Conservation (phyloP, 92 coral and sea anemone genomes). For the Phymanthus crucifer region DNA sequence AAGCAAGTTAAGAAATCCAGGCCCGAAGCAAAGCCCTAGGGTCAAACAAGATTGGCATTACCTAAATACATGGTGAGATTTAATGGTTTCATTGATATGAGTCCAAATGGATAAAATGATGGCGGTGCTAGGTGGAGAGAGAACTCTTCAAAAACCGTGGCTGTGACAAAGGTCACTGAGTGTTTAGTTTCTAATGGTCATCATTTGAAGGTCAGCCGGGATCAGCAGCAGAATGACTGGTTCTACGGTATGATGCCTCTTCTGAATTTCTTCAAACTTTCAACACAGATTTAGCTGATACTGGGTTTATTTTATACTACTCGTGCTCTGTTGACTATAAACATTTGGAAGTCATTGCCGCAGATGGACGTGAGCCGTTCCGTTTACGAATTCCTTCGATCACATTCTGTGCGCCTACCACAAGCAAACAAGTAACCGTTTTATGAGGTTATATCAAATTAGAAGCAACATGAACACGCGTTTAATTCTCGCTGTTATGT, state of each 20-base stretch:
- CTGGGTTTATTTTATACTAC: constrained; percentile 32
- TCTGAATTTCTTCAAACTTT: constrained; percentile 52
- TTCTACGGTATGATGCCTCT: constrained; percentile 35
- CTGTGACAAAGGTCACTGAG: constrained; percentile 30
- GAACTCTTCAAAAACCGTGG: constrained; percentile 25
- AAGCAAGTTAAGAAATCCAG: constrained; percentile 16
- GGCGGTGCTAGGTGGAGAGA: constrained; percentile 27
- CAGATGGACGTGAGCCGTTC: constrained; percentile 21
- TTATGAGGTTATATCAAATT: constrained; percentile 17
- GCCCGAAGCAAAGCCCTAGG: constrained; percentile 30
- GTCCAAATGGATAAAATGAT: constrained; percentile 27
- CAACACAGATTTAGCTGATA: constrained; percentile 58
- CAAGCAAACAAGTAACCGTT: constrained; percentile 17
- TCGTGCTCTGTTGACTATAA: constrained; percentile 12
- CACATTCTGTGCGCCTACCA: constrained; percentile 11
- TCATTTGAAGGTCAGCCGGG: constrained; percentile 53
- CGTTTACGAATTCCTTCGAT: constrained; percentile 44
- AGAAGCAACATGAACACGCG: constrained; percentile 19
- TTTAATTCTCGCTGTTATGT: constrained; percentile 32
- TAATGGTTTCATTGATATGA: constrained; percentile 34
- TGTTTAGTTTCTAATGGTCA: constrained; percentile 48
- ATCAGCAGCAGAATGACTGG: constrained; percentile 38
- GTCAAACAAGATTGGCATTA: constrained; percentile 23
- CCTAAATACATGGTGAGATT: constrained; percentile 46
- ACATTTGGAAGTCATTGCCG: constrained; percentile 26